These are phyloP conservation scores for Acrocephalus scirpaceus DNA, from an alignment of 2,797 vertebrate species.

Conservation along the genomic window DNA sequence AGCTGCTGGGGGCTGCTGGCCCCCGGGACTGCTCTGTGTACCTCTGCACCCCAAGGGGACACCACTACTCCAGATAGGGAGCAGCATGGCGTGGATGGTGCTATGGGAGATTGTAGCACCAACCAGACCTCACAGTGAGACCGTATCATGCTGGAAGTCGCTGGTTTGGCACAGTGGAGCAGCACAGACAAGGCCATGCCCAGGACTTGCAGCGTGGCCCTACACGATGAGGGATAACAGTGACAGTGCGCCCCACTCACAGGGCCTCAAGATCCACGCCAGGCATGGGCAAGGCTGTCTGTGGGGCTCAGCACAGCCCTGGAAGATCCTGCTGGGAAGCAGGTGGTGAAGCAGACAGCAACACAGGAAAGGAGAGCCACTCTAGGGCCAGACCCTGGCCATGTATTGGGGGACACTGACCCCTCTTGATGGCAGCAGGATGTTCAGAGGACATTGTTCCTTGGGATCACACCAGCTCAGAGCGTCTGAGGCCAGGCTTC, in stretches of 20 bases:
- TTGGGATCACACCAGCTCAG: fast-evolving
- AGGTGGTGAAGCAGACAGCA: fast-evolving
- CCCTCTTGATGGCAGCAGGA: background rate
- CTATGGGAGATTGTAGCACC: fast-evolving
- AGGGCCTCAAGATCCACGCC: fast-evolving
- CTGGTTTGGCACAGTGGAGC: fast-evolving
- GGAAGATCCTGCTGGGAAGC: background rate
- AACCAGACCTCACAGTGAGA: background rate
- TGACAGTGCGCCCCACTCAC: background rate
- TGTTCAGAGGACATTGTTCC: background rate
- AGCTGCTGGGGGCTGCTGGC: conserved; percentile 33
- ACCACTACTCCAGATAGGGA: background rate
- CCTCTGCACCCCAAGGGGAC: background rate
- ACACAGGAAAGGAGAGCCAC: background rate
- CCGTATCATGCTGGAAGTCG: fast-evolving
- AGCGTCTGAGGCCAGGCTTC: background rate
- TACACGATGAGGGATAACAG: fast-evolving
- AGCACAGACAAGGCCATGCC: background rate
- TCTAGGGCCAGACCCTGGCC: background rate
- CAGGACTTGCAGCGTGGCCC: fast-evolving
- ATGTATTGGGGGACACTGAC: background rate
- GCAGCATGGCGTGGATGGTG: fast-evolving
- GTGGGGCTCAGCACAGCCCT: background rate
- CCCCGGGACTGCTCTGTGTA: background rate
- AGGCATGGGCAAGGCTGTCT: background rate